A percentile compares a stretch with the other conserved stretches of the same genome.
These are phyloP conservation scores for Lordiphosa fenestrarum DNA, from an alignment of 2,888 invertebrate species.

Conservation along the genomic window DNA sequence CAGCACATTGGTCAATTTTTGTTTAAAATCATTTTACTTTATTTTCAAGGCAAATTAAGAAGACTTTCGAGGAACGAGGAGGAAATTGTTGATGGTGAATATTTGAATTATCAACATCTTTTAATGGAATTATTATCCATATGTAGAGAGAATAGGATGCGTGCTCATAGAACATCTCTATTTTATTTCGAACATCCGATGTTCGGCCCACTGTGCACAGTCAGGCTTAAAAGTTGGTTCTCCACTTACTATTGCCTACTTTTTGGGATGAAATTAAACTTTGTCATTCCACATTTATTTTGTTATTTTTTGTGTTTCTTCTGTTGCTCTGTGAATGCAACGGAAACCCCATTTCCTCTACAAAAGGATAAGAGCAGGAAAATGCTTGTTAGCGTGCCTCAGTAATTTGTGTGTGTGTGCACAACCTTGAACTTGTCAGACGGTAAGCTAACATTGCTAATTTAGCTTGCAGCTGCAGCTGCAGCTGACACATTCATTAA, in stretches of 20 bases:
- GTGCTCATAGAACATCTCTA: no score
- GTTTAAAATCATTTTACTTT: no score
- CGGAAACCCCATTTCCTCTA: constrained; percentile 68
- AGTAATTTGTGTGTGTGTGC: constrained; percentile 25
- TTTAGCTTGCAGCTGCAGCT: constrained; percentile 37
- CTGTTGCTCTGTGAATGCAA: constrained; percentile 43
- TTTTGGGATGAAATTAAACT: constrained; percentile 35
- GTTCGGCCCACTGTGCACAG: not conserved
- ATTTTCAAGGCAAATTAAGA: no score
- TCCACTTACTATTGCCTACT: constrained; percentile 29
- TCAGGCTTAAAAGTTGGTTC: constrained; percentile 39
- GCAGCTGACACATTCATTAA: constrained; percentile 48
- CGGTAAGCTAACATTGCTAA: constrained; percentile 46
- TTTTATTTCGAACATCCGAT: no score
- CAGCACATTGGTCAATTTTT: not conserved
- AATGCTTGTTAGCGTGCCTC: constrained; percentile 62
- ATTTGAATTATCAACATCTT: no score
- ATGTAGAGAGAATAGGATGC: no score
- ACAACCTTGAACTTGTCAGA: constrained; percentile 63
- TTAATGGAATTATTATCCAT: no score
- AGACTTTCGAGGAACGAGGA: no score
- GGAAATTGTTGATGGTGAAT: no score
- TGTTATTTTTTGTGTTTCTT: constrained; percentile 20
- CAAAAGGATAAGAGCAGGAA: constrained; percentile 60
- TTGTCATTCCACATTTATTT: constrained; percentile 10